phyloP scores from a whole-genome alignment of 2,113 vertebrate species.

The Heliornis fulica region DNA sequence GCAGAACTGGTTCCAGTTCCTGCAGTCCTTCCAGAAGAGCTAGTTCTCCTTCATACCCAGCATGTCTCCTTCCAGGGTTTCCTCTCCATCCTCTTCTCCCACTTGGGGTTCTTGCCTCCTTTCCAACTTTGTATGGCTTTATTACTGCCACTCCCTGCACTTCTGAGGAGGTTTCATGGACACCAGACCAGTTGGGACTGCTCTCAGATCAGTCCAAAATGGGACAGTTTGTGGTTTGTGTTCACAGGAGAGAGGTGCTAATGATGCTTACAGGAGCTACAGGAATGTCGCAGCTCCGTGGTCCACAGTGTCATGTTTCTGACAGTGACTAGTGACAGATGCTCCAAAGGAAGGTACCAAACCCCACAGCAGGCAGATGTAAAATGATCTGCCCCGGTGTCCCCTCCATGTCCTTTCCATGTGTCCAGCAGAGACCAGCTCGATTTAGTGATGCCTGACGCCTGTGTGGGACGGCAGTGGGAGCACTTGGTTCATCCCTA shows the following conservation, averaged over 20 bases:
- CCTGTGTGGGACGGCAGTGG: not conserved
- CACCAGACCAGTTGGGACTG: not conserved
- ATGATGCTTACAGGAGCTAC: not conserved
- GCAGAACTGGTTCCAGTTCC: not conserved
- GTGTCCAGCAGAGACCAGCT: not conserved
- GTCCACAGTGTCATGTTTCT: not conserved
- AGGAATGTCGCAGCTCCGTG: not conserved
- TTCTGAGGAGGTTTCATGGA: not conserved
- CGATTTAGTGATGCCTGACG: accelerated
- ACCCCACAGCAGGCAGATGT: not conserved
- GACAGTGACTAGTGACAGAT: not conserved
- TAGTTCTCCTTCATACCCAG: not conserved
- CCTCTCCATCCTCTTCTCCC: not conserved
- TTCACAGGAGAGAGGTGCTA: not conserved
- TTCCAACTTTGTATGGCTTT: not conserved
- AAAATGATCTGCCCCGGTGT: not conserved
- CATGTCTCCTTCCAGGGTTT: not conserved
- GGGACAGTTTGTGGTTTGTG: not conserved
- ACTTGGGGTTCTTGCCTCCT: not conserved
- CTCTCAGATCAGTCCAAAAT: not conserved
- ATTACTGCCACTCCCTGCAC: not conserved
- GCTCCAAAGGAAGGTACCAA: not conserved
- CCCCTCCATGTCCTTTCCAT: not conserved
- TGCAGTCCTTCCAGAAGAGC: not conserved
- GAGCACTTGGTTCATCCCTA: not conserved